phyloP scores from a whole-genome alignment of 2,888 invertebrate species.

The Ormyrus thymus region DNA sequence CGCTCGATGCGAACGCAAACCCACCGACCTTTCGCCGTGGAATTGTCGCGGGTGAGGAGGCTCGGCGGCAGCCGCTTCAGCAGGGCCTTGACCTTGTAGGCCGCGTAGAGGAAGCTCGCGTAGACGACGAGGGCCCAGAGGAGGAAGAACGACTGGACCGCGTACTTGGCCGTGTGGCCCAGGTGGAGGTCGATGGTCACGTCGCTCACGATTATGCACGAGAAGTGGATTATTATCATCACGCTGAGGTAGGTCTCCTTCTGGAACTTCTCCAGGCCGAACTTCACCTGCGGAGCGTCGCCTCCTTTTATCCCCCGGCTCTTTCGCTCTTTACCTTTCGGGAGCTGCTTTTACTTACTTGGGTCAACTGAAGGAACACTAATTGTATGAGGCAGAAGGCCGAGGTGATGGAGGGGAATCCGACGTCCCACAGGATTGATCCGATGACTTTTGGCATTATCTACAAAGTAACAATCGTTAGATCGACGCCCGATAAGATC shows the following conservation, averaged over 20 bases:
- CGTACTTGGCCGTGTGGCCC: slow-evolving; percentile 74
- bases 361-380: slow-evolving; percentile 78
- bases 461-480: slow-evolving; percentile 62
- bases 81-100: slow-evolving; percentile 75
- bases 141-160: slow-evolving; percentile 77
- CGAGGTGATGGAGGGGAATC: slow-evolving; percentile 78
- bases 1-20: slow-evolving; percentile 27
- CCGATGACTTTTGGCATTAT: slow-evolving; percentile 76
- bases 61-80: slow-evolving; percentile 74
- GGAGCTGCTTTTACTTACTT: slow-evolving; percentile 66
- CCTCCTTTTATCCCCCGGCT: no score
- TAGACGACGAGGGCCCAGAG: slow-evolving; percentile 77
- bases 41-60: slow-evolving; percentile 72
- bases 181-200: slow-evolving; percentile 75
- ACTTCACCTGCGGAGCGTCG: slow-evolving; percentile 71
- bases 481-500: not conserved
- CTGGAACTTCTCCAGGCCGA: slow-evolving; percentile 76
- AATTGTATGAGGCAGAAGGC: slow-evolving; percentile 78
- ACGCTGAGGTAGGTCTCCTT: slow-evolving; percentile 76
- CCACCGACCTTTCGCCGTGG: slow-evolving; percentile 72
- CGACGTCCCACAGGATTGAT: slow-evolving; percentile 77
- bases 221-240: slow-evolving; percentile 77
- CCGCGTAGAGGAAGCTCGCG: slow-evolving; percentile 77
- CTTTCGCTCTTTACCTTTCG: no score
- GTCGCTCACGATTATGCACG: slow-evolving; percentile 76